A percentile compares a stretch with the other conserved stretches of the same genome.
These are phyloP conservation scores for Drosophila sechellia DNA, from an alignment of 1,140 invertebrate species.

Conservation along the genomic window DNA sequence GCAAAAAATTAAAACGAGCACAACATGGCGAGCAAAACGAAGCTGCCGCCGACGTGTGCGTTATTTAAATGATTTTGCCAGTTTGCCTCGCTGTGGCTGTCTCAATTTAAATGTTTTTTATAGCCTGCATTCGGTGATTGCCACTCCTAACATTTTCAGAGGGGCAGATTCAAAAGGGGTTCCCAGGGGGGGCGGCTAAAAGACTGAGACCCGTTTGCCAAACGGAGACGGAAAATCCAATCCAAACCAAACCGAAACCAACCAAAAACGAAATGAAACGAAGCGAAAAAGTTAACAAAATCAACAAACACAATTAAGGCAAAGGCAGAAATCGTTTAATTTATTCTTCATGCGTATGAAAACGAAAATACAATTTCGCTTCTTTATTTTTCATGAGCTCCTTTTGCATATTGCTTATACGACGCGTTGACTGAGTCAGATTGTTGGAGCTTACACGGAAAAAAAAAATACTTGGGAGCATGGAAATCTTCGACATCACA, in stretches of 20 bases:
- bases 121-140: slow-evolving; percentile 56
- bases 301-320: slow-evolving; percentile 43
- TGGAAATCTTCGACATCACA: no score
- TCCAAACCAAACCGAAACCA: background rate
- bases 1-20: slow-evolving; percentile 61
- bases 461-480: slow-evolving; percentile 1
- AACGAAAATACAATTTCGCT: slow-evolving; percentile 43
- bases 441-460: slow-evolving; percentile 1
- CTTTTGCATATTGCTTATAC: slow-evolving; percentile 57
- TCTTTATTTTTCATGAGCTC: background rate
- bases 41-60: slow-evolving; percentile 57
- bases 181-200: background rate
- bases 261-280: slow-evolving; percentile 16
- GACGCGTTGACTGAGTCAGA: slow-evolving; percentile 40
- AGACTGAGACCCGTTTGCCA: slow-evolving; percentile 48
- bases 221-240: slow-evolving; percentile 27
- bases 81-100: slow-evolving; percentile 51
- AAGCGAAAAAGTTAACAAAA: slow-evolving; percentile 50
- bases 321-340: slow-evolving; percentile 60
- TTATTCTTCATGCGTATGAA: slow-evolving; percentile 71
- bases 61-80: slow-evolving; percentile 78
- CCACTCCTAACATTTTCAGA: slow-evolving; percentile 53
- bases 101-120: slow-evolving; percentile 77
- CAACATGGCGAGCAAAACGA: slow-evolving; percentile 46
- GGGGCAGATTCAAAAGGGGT: background rate